Conservation (phyloP, 2,113 vertebrate species). For the Larimichthys polyactis region DNA sequence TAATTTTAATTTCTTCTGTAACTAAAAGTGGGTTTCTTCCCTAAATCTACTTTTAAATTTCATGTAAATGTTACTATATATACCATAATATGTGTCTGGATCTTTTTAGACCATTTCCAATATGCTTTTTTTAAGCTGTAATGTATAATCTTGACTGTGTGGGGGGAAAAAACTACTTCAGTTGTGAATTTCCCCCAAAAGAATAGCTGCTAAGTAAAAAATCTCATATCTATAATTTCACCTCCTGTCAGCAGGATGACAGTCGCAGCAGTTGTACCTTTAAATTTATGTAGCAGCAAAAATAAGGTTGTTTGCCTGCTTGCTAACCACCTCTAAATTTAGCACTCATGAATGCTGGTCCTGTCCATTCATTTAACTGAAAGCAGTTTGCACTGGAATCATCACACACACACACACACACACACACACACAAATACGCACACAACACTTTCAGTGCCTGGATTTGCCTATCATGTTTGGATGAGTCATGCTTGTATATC, state of each 20-base stretch:
- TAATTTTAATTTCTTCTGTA: too few species aligned
- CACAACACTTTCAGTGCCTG: neutral
- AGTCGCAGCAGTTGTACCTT: neutral
- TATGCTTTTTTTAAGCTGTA: too few species aligned
- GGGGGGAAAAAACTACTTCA: too few species aligned
- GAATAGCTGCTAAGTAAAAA: neutral
- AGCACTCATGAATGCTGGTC: conserved; percentile 28
- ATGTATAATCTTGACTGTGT: too few species aligned
- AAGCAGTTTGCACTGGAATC: neutral
- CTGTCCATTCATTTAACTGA: conserved; percentile 39
- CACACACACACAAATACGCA: neutral
- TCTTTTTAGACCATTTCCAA: neutral
- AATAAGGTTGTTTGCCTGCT: conserved; percentile 23
- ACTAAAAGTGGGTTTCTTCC: too few species aligned
- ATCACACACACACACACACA: neutral
- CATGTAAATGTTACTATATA: too few species aligned
- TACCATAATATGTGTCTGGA: too few species aligned
- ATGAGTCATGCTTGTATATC: neutral
- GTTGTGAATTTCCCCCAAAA: neutral
- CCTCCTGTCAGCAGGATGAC: neutral
- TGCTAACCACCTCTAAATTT: conserved; percentile 15
- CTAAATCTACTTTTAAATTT: too few species aligned
- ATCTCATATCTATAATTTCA: neutral
- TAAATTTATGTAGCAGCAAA: neutral
- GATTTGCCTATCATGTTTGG: neutral